Evolutionary conservation across 2,797 vertebrate species (phyloP).

Genomic region (Artibeus lituratus): DNA sequence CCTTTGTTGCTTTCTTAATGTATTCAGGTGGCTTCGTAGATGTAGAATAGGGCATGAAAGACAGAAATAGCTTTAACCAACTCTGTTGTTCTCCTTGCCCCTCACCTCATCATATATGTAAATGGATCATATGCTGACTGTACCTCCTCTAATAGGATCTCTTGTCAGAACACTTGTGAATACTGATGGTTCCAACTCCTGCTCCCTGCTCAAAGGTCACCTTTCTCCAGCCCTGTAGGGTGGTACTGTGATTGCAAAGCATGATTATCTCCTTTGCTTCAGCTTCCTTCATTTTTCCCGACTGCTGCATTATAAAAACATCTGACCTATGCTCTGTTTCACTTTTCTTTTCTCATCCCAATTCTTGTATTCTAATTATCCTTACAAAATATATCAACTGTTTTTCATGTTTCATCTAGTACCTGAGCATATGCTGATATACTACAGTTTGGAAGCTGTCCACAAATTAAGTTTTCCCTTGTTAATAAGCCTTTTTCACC

Average conservation of each 20-base stretch:
- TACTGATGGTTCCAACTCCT: neutral
- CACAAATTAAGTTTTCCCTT: neutral
- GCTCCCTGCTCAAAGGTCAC: neutral
- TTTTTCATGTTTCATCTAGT: conserved; percentile 21
- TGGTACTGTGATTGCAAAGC: neutral
- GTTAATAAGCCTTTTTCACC: conserved; percentile 27
- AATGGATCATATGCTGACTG: neutral
- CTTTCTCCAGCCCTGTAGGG: neutral
- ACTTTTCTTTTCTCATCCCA: neutral
- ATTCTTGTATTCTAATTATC: conserved; percentile 39
- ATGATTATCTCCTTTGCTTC: neutral
- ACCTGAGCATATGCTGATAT: neutral
- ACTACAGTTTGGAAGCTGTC: neutral
- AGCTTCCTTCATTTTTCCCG: neutral
- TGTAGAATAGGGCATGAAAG: neutral
- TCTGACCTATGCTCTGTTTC: neutral
- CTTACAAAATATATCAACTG: neutral
- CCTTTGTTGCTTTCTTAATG: neutral
- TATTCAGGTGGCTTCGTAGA: neutral
- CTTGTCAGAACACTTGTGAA: neutral
- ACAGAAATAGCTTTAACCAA: neutral
- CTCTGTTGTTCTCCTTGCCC: neutral
- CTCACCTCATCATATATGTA: neutral
- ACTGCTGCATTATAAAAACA: neutral
- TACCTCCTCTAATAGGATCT: neutral